A percentile compares a stretch with the other conserved stretches of the same genome.
Conservation (phyloP, 2,113 vertebrate genomes). For the Microcebus tavaratra region DNA sequence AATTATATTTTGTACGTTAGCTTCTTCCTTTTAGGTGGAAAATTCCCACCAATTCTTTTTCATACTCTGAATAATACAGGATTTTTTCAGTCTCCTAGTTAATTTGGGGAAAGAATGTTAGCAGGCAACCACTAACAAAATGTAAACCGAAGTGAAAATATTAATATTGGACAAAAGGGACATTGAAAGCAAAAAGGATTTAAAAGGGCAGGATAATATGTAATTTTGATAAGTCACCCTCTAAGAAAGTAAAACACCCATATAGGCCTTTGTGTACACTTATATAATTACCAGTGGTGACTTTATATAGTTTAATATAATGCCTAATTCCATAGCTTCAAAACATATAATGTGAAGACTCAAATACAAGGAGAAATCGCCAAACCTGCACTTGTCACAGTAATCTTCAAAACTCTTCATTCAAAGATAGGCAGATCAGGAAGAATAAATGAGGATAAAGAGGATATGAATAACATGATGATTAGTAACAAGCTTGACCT, state of each 20-base stretch:
- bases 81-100: not conserved
- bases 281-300: not conserved
- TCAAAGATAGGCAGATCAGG: not conserved
- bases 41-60: not conserved
- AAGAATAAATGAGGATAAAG: not conserved
- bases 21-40: too few species aligned
- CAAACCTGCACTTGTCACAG: not conserved
- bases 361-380: not conserved
- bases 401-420: conserved; percentile 19
- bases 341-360: not conserved
- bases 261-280: not conserved
- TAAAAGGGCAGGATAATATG: not conserved
- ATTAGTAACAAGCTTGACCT: not conserved
- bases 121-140: not conserved
- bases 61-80: not conserved
- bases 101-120: not conserved
- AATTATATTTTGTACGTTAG: too few species aligned
- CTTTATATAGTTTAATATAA: not conserved
- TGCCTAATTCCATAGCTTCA: not conserved
- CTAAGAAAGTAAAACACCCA: not conserved
- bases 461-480: not conserved
- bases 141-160: not conserved
- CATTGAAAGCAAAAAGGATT: not conserved
- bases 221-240: not conserved
- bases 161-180: not conserved